These are phyloP conservation scores for Rhopalosiphum nymphaeae DNA, from an alignment of 2,888 invertebrate species.

Conservation along the genomic window DNA sequence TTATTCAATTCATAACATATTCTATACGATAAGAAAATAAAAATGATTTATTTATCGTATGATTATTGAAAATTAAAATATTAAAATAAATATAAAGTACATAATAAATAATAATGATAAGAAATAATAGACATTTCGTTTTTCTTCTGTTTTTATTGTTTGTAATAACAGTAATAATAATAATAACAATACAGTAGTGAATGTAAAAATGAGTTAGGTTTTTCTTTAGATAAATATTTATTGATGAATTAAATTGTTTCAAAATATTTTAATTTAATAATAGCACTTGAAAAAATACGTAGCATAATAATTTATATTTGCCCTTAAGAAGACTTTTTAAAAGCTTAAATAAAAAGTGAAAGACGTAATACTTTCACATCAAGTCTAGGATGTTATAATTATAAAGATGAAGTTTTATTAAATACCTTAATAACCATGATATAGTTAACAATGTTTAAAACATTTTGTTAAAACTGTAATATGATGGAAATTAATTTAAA, in stretches of 20 bases:
- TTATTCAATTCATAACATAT: neutral
- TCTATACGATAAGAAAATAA: neutral
- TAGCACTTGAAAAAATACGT: neutral
- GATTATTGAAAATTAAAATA: neutral
- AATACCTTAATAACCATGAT: neutral
- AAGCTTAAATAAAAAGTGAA: slow-evolving; percentile 38
- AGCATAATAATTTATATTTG: slow-evolving; percentile 27
- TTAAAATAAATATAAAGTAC: neutral
- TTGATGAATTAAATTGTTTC: neutral
- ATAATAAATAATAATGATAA: neutral
- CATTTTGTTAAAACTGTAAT: neutral
- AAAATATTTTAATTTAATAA: slow-evolving; percentile 28
- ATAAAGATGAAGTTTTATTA: neutral
- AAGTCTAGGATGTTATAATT: neutral
- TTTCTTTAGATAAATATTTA: neutral
- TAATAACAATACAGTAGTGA: neutral
- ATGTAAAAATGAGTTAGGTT: neutral
- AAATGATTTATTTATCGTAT: neutral
- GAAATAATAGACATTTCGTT: neutral
- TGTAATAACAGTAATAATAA: neutral
- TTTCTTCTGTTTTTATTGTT: neutral
- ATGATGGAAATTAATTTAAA: neutral
- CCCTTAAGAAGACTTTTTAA: slow-evolving; percentile 27
- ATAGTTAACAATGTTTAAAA: neutral
- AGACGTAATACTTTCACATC: slow-evolving; percentile 43